phyloP scores from a whole-genome alignment of 2,888 invertebrate genomes.

The Trissoscelio sp. region DNA sequence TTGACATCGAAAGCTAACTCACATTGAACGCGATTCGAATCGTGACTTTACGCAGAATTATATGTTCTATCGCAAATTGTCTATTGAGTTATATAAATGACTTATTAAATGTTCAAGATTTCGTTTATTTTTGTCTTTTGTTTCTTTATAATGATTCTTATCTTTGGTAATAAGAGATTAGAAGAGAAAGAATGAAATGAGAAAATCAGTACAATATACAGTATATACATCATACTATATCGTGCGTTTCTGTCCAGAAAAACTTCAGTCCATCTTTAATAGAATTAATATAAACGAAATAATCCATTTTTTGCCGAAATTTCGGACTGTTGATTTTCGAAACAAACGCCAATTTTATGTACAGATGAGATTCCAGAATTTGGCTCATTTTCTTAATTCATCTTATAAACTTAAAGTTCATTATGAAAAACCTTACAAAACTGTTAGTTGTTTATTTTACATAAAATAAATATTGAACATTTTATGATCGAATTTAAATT shows the following conservation, averaged over 20 bases:
- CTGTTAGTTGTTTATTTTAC: no score
- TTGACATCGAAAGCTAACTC: constrained; percentile 76
- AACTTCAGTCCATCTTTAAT: constrained; percentile 20
- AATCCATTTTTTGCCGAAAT: background rate
- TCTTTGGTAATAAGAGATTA: constrained; percentile 79
- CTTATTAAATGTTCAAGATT: constrained; percentile 67
- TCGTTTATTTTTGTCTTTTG: constrained; percentile 11
- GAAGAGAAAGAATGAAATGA: constrained; percentile 69
- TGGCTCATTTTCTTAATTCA: background rate
- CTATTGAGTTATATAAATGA: constrained; percentile 75
- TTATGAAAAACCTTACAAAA: no score
- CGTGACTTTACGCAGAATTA: constrained; percentile 68
- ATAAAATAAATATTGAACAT: no score
- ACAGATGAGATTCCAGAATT: constrained; percentile 28
- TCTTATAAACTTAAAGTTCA: background rate
- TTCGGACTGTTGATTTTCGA: constrained; percentile 22
- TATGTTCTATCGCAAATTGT: constrained; percentile 66
- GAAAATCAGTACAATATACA: constrained; percentile 58
- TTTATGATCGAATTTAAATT: no score
- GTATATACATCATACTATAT: constrained; percentile 50
- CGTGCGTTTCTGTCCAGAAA: constrained; percentile 17
- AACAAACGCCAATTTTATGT: constrained; percentile 40
- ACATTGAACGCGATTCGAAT: constrained; percentile 63
- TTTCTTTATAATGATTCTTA: constrained; percentile 70
- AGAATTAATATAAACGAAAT: constrained; percentile 3